phyloP scores from a whole-genome alignment of 53 echinoderm and acorn worm species.

The Arbacia lixula region DNA sequence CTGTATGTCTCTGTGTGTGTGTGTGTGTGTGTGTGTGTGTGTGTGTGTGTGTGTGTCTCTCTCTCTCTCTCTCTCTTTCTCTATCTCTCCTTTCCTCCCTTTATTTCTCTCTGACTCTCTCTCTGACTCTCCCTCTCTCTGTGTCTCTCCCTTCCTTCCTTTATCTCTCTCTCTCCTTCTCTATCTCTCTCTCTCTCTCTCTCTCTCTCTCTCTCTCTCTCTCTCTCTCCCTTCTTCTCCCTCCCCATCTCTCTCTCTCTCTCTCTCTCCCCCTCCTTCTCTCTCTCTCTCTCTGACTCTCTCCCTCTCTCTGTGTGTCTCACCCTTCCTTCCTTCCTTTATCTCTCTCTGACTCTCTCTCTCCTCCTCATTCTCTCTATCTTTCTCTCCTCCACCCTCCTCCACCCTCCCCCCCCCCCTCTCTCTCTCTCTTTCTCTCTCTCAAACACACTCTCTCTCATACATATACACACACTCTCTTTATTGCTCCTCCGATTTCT shows the following conservation, averaged over 20 bases:
- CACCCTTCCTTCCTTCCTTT: not conserved
- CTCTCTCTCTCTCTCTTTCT: not conserved
- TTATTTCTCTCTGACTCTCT: not conserved
- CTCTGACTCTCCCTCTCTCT: not conserved
- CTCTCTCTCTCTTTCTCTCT: too few relatives aligned
- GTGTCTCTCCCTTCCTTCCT: not conserved
- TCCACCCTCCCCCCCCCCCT: not conserved
- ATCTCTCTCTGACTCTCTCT: not conserved
- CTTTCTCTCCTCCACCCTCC: not conserved
- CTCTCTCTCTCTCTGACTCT: not conserved
- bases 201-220: not conserved
- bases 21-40: not conserved
- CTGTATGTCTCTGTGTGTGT: not conserved
- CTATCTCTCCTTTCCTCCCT: not conserved
- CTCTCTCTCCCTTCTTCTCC: not conserved
- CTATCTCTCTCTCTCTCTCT: not conserved
- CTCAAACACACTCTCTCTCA: too few relatives aligned
- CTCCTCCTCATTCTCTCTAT: not conserved
- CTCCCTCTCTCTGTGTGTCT: not conserved
- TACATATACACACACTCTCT: not conserved
- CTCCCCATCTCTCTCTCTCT: not conserved
- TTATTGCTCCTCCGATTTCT: not conserved
- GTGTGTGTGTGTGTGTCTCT: not conserved
- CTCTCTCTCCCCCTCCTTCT: not conserved
- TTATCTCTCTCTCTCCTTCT: not conserved